Evolutionary conservation across 1,140 invertebrate genomes (phyloP), one percentile per base, ranked within the genome.

Genomic region (Nasonia giraulti): DNA sequence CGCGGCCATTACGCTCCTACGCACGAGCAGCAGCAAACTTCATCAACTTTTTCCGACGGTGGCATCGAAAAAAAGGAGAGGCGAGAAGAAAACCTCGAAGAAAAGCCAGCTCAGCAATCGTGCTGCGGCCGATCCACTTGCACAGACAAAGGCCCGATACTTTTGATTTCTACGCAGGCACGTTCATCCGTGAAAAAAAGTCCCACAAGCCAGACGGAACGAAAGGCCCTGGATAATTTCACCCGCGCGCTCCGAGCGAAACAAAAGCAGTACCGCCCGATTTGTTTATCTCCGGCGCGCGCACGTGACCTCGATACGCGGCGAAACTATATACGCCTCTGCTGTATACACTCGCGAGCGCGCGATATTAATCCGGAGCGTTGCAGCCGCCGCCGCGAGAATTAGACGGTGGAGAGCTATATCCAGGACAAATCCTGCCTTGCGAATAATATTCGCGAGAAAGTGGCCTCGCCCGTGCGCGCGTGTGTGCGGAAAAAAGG

Each of bases 121-220:
- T 71, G 68, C 10, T 71, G 23, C 68, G 68, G 27, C 27, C 68
- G 68, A 31, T 71, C 27, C 27, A 23, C 5, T 23, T 23, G n/a
- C 2, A 68, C 12, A 27, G 27, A 50, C n/a, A 68, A 68, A 68
- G 27, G 66, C 66, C 40, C 82, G 86, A 14, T 88, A 84, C 86
- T 85, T 86, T 87, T 86, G 83, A 86, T 84, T 86, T 88, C 82
- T 82, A 33, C 55, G 20, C 14, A 82, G 77, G 68, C 68, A 71
- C 68, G 68, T 84, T 86, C 82, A 82, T 81, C 74, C 66, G 78
- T 82, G 50, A 44, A 62, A 82, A 62, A 73, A 75, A 71, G 31
- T 31, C 27, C 68, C 68, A 55, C 50, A 55, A 55, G 14, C 17
- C 55, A 62, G 68, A 31, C 31, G 27, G 27, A 31, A 33, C 68